These are phyloP conservation scores for Montipora capricornis DNA, from an alignment of 64 coral and sea anemone genomes.

Conservation along the genomic window DNA sequence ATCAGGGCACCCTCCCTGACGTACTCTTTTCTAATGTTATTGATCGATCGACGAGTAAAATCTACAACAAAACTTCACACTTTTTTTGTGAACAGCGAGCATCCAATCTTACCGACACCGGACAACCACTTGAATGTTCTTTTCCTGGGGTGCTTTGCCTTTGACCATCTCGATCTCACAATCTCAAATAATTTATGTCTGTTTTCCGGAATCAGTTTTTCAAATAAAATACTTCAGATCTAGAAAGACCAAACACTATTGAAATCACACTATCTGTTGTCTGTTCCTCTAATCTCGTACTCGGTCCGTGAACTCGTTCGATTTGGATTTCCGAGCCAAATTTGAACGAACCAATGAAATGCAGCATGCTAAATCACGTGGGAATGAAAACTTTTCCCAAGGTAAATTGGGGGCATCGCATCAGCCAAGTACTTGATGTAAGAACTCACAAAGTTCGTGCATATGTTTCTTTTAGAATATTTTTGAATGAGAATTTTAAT, in stretches of 20 bases:
- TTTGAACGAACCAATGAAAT: slow-evolving; percentile 53
- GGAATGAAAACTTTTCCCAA: background rate
- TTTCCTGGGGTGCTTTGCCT: slow-evolving; percentile 89
- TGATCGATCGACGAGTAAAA: background rate
- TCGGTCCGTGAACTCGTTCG: slow-evolving; percentile 13
- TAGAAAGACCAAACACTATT: background rate
- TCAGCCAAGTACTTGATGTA: too few relatives aligned
- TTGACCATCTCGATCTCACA: slow-evolving; percentile 73
- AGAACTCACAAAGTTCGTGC: too few relatives aligned
- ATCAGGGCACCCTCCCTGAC: background rate
- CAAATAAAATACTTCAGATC: background rate
- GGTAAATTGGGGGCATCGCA: background rate
- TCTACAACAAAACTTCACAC: background rate
- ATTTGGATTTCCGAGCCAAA: slow-evolving; percentile 59
- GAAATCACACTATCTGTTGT: background rate
- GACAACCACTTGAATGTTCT: slow-evolving; percentile 98
- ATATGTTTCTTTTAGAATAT: too few relatives aligned
- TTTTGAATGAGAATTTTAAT: too few relatives aligned
- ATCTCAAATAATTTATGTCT: background rate
- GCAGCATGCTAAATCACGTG: background rate
- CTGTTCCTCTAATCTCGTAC: background rate
- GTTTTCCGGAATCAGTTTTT: background rate
- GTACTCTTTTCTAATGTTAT: background rate
- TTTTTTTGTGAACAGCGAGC: background rate
- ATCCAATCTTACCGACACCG: slow-evolving; percentile 85